A percentile compares a stretch with the other conserved stretches of the same genome.
These are phyloP conservation scores for Acronicta aceris DNA, from an alignment of 2,888 invertebrate species.

Conservation along the genomic window DNA sequence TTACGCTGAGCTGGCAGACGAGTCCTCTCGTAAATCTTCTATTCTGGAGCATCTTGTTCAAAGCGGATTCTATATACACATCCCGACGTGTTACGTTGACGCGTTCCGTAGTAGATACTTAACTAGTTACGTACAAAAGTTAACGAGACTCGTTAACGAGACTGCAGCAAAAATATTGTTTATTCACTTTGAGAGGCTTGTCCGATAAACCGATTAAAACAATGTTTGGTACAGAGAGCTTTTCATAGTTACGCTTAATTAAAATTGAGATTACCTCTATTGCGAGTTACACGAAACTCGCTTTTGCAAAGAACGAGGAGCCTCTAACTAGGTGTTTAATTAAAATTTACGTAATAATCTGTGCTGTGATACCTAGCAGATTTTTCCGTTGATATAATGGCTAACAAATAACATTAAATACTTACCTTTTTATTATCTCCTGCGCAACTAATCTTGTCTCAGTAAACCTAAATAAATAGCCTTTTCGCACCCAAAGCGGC, in stretches of 20 bases:
- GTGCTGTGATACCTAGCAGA: conserved; percentile 3
- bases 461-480: conserved; percentile 25
- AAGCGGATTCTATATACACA: neutral
- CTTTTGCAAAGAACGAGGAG: conserved; percentile 5
- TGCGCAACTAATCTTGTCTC: neutral
- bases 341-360: conserved; percentile 28
- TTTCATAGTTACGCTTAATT: conserved; percentile 50
- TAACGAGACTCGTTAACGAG: conserved; percentile 53
- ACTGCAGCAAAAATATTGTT: conserved; percentile 57
- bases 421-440: neutral
- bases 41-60: neutral
- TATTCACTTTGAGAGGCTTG: conserved; percentile 63
- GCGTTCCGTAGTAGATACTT: neutral
- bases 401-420: too few relatives aligned
- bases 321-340: conserved; percentile 29
- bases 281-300: conserved; percentile 21
- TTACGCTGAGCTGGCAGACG: neutral
- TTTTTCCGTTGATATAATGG: too few relatives aligned
- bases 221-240: conserved; percentile 62
- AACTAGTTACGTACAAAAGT: conserved; percentile 28
- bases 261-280: conserved; percentile 49
- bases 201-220: conserved; percentile 72
- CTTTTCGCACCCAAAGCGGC: conserved; percentile 2
- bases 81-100: neutral
- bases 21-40: conserved; percentile 4